Evolutionary conservation across 1,140 invertebrate genomes (phyloP).

Genomic region (Cecropterus lyciades): DNA sequence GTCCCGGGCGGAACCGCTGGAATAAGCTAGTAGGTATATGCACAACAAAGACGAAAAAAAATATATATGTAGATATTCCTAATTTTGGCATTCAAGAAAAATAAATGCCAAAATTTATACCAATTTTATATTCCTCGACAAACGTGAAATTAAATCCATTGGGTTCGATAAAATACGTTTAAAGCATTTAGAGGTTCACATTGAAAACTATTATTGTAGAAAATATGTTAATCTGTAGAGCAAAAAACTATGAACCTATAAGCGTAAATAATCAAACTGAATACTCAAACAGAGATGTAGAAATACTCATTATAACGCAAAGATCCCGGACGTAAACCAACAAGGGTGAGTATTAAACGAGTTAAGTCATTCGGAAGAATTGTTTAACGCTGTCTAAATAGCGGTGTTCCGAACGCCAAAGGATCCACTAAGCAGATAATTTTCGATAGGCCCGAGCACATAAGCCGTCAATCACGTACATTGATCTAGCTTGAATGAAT

Average conservation of each 20-base stretch:
- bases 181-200: background rate
- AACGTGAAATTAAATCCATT: too few relatives aligned
- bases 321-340: constrained; percentile 54
- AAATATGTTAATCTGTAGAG: constrained; percentile 29
- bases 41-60: too few relatives aligned
- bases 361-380: constrained; percentile 77
- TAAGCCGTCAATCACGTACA: constrained; percentile 73
- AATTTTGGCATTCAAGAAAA: too few relatives aligned
- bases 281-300: constrained; percentile 64
- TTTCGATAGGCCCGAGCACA: constrained; percentile 60
- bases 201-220: constrained; percentile 9
- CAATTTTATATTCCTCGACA: too few relatives aligned
- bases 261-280: constrained; percentile 70
- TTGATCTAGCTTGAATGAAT: constrained; percentile 43
- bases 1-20: too few relatives aligned
- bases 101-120: too few relatives aligned
- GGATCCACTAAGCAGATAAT: constrained; percentile 79
- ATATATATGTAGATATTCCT: too few relatives aligned
- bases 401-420: constrained; percentile 61
- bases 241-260: constrained; percentile 53
- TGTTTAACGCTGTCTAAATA: constrained; percentile 82
- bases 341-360: constrained; percentile 63
- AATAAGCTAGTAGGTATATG: too few relatives aligned
- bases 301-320: constrained; percentile 46
- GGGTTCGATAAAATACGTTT: too few relatives aligned